Conservation (phyloP, 2,888 invertebrate genomes). For the Hemithea aestivaria region DNA sequence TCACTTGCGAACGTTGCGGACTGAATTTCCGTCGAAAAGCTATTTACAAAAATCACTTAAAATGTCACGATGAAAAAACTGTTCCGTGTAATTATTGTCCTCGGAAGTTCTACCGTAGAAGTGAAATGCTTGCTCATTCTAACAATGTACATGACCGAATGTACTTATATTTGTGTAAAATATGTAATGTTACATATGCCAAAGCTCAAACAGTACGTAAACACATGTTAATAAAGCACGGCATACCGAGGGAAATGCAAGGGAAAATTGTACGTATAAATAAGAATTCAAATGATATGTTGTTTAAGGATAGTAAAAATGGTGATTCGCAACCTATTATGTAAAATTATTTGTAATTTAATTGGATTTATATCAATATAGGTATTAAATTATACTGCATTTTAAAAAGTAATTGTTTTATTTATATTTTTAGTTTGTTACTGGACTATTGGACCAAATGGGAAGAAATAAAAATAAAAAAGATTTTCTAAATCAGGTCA, state of each 20-base stretch:
- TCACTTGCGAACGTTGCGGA: slow-evolving; percentile 65
- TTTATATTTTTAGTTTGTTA: too few relatives aligned
- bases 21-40: slow-evolving; percentile 59
- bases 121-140: slow-evolving; percentile 53
- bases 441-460: too few relatives aligned
- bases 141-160: slow-evolving; percentile 59
- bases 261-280: slow-evolving; percentile 53
- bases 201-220: slow-evolving; percentile 53
- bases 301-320: slow-evolving; percentile 14
- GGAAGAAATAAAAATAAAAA: too few relatives aligned
- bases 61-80: slow-evolving; percentile 59
- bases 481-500: too few relatives aligned
- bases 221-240: slow-evolving; percentile 59
- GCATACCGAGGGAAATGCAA: slow-evolving; percentile 58
- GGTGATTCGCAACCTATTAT: neutral
- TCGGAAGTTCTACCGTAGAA: slow-evolving; percentile 46
- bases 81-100: slow-evolving; percentile 58
- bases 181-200: slow-evolving; percentile 59
- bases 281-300: slow-evolving; percentile 25
- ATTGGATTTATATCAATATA: too few relatives aligned
- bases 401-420: too few relatives aligned
- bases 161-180: slow-evolving; percentile 54
- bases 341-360: too few relatives aligned
- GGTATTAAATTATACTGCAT: too few relatives aligned
- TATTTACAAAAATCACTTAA: slow-evolving; percentile 62